Evolutionary conservation across 2,888 invertebrate genomes (phyloP).

Genomic region (Matsumyia berberina): DNA sequence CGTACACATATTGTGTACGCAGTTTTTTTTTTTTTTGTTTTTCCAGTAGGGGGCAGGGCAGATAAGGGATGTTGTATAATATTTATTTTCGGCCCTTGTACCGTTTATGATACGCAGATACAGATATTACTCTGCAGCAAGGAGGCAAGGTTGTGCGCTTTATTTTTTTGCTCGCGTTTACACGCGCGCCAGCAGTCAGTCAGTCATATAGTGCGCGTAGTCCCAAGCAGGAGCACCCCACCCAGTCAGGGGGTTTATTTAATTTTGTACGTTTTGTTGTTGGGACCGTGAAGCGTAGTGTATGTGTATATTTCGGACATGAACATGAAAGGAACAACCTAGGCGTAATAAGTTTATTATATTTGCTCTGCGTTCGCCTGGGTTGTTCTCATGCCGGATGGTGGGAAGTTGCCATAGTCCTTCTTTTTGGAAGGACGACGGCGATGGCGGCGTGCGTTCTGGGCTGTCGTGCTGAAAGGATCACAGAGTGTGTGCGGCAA

Average conservation of each 20-base stretch:
- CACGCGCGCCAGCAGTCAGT: constrained; percentile 67
- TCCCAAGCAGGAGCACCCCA: constrained; percentile 1
- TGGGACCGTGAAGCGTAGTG: constrained; percentile 50
- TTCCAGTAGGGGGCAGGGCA: constrained; percentile 29
- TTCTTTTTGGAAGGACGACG: constrained; percentile 29
- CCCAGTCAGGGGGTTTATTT: constrained; percentile 61
- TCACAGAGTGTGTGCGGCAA: constrained; percentile 24
- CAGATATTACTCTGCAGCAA: constrained; percentile 45
- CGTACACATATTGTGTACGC: constrained; percentile 54
- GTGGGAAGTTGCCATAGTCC: constrained; percentile 16
- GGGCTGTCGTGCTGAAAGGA: constrained; percentile 46
- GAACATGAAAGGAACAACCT: constrained; percentile 74
- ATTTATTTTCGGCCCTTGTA: constrained; percentile 73
- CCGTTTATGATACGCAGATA: constrained; percentile 69
- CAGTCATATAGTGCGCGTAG: constrained; percentile 51
- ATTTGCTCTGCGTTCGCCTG: constrained; percentile 67
- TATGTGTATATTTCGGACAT: constrained; percentile 69
- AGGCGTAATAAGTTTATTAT: constrained; percentile 75
- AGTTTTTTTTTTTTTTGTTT: constrained; percentile 35
- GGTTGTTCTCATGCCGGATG: constrained; percentile 37
- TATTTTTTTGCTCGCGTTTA: constrained; percentile 40
- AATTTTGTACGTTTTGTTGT: constrained; percentile 63
- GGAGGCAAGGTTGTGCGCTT: constrained; percentile 13
- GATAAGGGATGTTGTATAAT: constrained; percentile 59
- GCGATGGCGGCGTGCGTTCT: constrained; percentile 1